Evolutionary conservation across 2,888 invertebrate species (phyloP).

Genomic region (Autographa pulchrina): DNA sequence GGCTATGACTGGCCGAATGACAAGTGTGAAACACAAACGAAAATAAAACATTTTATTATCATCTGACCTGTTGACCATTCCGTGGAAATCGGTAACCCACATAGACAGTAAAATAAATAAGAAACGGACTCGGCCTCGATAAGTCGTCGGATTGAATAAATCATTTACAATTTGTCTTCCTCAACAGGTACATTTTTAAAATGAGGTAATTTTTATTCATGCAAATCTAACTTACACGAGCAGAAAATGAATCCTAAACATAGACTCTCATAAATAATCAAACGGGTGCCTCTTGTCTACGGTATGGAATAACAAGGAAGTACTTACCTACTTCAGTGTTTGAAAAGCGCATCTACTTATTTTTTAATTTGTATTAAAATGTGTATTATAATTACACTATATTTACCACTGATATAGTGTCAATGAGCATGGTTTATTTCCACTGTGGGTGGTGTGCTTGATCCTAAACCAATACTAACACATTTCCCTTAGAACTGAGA

Average conservation of each 20-base stretch:
- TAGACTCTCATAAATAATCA: slow-evolving; percentile 83
- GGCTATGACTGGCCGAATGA: slow-evolving; percentile 77
- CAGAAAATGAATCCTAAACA: slow-evolving; percentile 85
- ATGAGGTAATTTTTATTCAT: slow-evolving; percentile 85
- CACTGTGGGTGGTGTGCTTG: slow-evolving; percentile 13
- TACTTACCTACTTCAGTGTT: slow-evolving; percentile 32
- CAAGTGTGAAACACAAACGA: slow-evolving; percentile 67
- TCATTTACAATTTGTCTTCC: slow-evolving; percentile 82
- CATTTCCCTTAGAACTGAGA: slow-evolving; percentile 24
- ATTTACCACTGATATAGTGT: not conserved
- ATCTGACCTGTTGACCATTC: slow-evolving; percentile 68
- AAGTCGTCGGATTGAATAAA: slow-evolving; percentile 80
- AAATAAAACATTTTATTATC: slow-evolving; percentile 68
- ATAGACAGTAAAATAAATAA: slow-evolving; percentile 77
- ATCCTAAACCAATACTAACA: slow-evolving; percentile 24
- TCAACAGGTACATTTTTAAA: slow-evolving; percentile 85
- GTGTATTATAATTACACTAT: not conserved
- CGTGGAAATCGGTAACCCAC: slow-evolving; percentile 78
- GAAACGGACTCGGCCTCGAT: slow-evolving; percentile 77
- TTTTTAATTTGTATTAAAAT: slow-evolving; percentile 21
- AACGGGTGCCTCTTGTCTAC: slow-evolving; percentile 67
- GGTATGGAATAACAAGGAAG: slow-evolving; percentile 68
- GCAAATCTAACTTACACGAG: slow-evolving; percentile 86
- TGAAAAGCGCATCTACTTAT: slow-evolving; percentile 1
- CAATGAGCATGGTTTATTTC: not conserved